A percentile compares a stretch with the other conserved stretches of the same genome.
These are phyloP conservation scores for Chaetops frenatus DNA, from an alignment of 2,113 vertebrate genomes.

Conservation along the genomic window DNA sequence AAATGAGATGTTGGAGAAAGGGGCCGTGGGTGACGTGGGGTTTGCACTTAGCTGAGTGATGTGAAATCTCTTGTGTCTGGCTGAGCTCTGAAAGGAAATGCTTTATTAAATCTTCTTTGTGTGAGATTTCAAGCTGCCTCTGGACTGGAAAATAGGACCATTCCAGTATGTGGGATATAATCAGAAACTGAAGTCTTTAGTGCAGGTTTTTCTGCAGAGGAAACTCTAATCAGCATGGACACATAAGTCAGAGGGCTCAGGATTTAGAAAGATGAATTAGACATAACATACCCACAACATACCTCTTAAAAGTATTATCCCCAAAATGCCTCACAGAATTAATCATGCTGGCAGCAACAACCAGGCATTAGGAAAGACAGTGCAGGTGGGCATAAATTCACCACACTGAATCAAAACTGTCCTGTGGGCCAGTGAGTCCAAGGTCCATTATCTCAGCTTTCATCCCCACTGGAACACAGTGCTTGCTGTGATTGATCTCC, in stretches of 20 bases:
- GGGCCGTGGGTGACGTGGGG: background rate
- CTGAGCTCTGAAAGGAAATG: constrained; percentile 46
- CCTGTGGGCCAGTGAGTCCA: background rate
- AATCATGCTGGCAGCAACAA: background rate
- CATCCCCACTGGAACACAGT: background rate
- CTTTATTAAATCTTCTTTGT: constrained; percentile 60
- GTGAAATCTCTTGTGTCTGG: constrained; percentile 45
- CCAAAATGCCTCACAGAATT: background rate
- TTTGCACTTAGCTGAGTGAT: constrained; percentile 32
- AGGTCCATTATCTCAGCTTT: background rate
- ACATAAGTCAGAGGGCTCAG: background rate
- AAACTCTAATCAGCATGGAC: background rate
- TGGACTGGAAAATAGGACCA: constrained; percentile 47
- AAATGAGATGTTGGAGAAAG: constrained; percentile 32
- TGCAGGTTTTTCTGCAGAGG: background rate
- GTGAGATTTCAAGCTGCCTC: constrained; percentile 42
- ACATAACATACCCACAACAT: background rate
- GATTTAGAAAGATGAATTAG: background rate
- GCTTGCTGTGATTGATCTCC: background rate
- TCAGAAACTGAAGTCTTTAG: background rate
- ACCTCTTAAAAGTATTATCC: background rate
- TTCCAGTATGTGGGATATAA: constrained; percentile 2
- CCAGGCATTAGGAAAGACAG: background rate
- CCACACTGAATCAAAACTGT: background rate
- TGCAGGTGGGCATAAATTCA: background rate